Conservation (phyloP, 2,888 invertebrate species). For the Leptinotarsa rubiginosa region DNA sequence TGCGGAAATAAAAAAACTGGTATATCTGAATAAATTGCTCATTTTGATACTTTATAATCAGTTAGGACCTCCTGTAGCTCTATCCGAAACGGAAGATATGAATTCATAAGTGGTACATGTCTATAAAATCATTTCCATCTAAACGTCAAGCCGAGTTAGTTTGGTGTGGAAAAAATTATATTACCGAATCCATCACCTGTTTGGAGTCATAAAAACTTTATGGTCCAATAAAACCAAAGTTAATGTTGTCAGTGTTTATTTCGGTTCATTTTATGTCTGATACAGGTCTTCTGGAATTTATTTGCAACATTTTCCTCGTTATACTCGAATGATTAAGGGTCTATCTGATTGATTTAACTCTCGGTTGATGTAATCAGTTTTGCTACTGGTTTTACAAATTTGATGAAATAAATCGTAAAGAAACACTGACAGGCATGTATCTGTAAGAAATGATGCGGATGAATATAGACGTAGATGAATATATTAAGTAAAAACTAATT, state of each 20-base stretch:
- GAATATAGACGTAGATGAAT: too few relatives aligned
- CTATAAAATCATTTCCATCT: conserved; percentile 5
- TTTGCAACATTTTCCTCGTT: conserved; percentile 14
- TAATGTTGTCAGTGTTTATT: conserved; percentile 44
- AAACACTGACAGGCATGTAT: too few relatives aligned
- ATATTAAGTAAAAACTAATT: too few relatives aligned
- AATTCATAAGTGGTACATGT: neutral
- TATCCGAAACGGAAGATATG: neutral
- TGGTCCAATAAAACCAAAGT: conserved; percentile 43
- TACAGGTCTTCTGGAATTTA: conserved; percentile 24
- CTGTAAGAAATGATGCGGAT: too few relatives aligned
- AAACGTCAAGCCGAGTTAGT: conserved; percentile 8
- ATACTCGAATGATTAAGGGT: conserved; percentile 5
- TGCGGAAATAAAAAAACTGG: neutral
- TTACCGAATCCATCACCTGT: conserved; percentile 43
- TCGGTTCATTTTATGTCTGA: conserved; percentile 36
- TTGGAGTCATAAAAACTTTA: conserved; percentile 45
- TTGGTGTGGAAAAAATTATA: conserved; percentile 33
- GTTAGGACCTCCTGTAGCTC: neutral
- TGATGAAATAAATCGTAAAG: too few relatives aligned
- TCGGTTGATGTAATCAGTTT: neutral
- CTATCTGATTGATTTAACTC: conserved; percentile 11
- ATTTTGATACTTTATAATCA: neutral
- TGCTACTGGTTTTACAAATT: neutral
- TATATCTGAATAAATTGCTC: neutral